A percentile compares a stretch with the other conserved stretches of the same genome.
phyloP scores from a whole-genome alignment of 37 sponge, comb jelly and placozoan species.

The Tethya wilhelma region DNA sequence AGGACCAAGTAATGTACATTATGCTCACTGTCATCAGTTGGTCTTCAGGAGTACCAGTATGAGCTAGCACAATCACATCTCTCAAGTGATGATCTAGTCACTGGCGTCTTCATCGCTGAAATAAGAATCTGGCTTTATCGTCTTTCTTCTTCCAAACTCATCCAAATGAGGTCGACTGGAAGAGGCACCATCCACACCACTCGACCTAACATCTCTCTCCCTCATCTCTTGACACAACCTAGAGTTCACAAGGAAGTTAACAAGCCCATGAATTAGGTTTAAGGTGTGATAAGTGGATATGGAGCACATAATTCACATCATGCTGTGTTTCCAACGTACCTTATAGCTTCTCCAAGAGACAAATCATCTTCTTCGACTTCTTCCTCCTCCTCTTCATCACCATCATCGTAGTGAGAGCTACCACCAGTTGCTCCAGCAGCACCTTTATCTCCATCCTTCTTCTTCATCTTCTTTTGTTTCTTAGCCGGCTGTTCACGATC shows the following conservation, averaged over 20 bases:
- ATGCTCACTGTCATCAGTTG: too few species aligned
- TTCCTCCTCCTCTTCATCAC: conserved; percentile 47
- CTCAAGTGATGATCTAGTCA: too few species aligned
- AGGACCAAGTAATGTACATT: too few species aligned
- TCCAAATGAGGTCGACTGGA: neutral
- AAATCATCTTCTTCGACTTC: conserved; percentile 70
- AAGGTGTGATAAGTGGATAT: too few species aligned
- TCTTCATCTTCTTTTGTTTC: conserved; percentile 68
- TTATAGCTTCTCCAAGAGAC: conserved; percentile 74
- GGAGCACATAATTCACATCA: neutral
- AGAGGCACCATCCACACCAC: neutral
- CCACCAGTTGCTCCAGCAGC: neutral
- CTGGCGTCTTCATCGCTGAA: conserved; percentile 91
- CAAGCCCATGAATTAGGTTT: too few species aligned
- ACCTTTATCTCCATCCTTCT: conserved; percentile 26
- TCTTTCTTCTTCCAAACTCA: conserved; percentile 16
- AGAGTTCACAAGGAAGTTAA: neutral
- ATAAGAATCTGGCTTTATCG: conserved; percentile 71
- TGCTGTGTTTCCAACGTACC: neutral
- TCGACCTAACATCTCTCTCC: neutral
- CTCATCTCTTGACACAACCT: conserved; percentile 52
- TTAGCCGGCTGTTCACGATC: conserved; percentile 82
- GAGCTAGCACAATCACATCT: too few species aligned
- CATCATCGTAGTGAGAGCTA: neutral
- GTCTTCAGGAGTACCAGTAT: too few species aligned